Base-by-base conservation (phyloP, 2,113 vertebrate genomes). In the Cynoglossus semilaevis region DNA sequence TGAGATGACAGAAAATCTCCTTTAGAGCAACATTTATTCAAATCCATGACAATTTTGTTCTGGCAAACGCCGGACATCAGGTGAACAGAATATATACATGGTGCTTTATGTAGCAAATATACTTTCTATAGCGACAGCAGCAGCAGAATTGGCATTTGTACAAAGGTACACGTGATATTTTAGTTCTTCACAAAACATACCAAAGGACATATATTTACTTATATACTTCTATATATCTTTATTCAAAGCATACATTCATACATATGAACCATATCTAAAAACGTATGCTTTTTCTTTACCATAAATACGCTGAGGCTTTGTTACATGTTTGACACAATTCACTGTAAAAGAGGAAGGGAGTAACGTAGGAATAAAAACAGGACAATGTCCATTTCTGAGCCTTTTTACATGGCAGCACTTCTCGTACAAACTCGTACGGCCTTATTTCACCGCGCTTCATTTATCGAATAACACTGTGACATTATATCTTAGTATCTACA, bases 91-190 rank as follows among this genome's bases (percentile, higher is more conserved):
- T 84, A 78, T 83, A 83, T 79, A 88, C 61, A 83, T 76, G 73
- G 76, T 83, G 79, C 63, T 2, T 70, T 85, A 78, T 49, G 70
- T 78, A 87, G 86, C 81, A 88, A 87, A 88, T 88, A 86, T 74
- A 86, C 70, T 82, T 79, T 79, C 76, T 87, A 91, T 92, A 91
- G 91, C 91, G 93, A 92, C 92, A 94, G 93, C 92, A 93, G 93
- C 92, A 95, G 92, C 91, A 91, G 82, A 82, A 93, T 92, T 91
- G 89, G 90, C 92, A 94, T 92, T 29, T 29, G 90, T 95, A 96
- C 91, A 97, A 97, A 96, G 95, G 95, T 95, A 97, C 92, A 90
- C 93, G 91, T 90, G 89, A 91, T 76, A 92, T 90, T 51, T 76
- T 90, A 85, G 85, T 88, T 92, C 90, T 90, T 53, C 89, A 90